Percentiles rank a stretch among this genome's conserved stretches.
These are phyloP conservation scores for Tarsius wallacei DNA, from an alignment of 2,797 vertebrate species.

Conservation along the genomic window DNA sequence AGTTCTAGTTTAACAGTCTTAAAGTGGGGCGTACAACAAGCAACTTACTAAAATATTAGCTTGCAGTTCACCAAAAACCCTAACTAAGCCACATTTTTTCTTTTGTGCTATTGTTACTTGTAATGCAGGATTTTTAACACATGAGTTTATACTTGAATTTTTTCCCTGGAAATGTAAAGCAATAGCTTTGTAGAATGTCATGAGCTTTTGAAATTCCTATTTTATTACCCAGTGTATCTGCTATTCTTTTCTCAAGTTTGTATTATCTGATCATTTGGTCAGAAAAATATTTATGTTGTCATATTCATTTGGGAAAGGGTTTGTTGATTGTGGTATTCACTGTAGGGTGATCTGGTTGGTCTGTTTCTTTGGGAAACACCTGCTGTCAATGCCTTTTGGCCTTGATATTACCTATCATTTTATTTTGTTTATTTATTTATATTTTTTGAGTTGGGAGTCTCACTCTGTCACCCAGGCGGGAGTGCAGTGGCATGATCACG, in stretches of 20 bases:
- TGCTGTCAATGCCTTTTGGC: not conserved
- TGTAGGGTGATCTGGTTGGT: not conserved
- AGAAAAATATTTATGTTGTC: not conserved
- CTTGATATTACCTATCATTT: slow-evolving; percentile 37
- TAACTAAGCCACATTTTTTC: not conserved
- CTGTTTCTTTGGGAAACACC: not conserved
- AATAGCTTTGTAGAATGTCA: not conserved
- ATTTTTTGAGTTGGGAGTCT: too few species aligned
- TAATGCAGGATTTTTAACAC: slow-evolving; percentile 28
- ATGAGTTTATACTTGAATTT: slow-evolving; percentile 15
- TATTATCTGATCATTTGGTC: slow-evolving; percentile 22
- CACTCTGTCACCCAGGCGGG: too few species aligned
- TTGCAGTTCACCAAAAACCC: not conserved
- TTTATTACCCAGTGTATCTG: not conserved
- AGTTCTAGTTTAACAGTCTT: slow-evolving; percentile 4
- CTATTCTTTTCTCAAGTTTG: slow-evolving; percentile 32
- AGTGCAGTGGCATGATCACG: too few species aligned
- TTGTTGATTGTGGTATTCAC: not conserved
- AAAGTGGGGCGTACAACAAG: not conserved
- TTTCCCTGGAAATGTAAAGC: slow-evolving; percentile 32
- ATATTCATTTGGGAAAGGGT: not conserved
- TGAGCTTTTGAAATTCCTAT: not conserved
- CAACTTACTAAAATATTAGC: not conserved
- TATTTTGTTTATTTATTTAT: not conserved
- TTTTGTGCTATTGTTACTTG: not conserved